A percentile compares a stretch with the other conserved stretches of the same genome.
These are phyloP conservation scores for Hiodon tergisus DNA, from an alignment of 2,113 vertebrate genomes.

Conservation along the genomic window DNA sequence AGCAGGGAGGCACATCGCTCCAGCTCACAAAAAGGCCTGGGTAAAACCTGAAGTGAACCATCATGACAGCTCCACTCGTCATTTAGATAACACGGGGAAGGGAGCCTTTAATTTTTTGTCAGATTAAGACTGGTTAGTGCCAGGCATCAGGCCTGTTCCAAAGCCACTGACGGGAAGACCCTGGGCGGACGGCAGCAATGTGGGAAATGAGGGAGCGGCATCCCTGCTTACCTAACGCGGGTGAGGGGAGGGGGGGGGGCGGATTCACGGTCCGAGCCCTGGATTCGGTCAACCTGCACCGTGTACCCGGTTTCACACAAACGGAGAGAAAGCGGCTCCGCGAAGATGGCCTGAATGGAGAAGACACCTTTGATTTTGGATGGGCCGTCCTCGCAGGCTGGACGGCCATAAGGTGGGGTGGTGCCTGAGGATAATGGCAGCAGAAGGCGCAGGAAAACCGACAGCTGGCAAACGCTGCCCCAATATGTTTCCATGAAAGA, in stretches of 20 bases:
- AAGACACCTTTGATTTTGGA: conserved; percentile 64
- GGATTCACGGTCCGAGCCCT: background rate
- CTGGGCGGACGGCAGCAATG: background rate
- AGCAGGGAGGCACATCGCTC: background rate
- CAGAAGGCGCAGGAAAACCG: conserved; percentile 94
- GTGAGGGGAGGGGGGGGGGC: background rate
- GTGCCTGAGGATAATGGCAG: conserved; percentile 94
- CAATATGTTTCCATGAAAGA: conserved; percentile 99
- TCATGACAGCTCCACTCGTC: conserved; percentile 14
- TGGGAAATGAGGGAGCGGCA: background rate
- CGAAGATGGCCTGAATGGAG: conserved; percentile 55
- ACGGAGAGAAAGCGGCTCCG: conserved; percentile 6
- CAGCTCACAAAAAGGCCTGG: background rate
- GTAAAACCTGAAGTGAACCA: conserved; percentile 15
- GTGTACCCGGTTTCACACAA: background rate
- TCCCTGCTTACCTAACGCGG: background rate
- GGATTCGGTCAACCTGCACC: too few relatives aligned
- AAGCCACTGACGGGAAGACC: background rate
- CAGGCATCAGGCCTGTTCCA: background rate
- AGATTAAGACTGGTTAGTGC: background rate
- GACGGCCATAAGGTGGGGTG: conserved; percentile 95
- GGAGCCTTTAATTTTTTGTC: conserved; percentile 8
- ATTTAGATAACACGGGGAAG: conserved; percentile 15
- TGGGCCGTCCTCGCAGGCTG: conserved; percentile 72
- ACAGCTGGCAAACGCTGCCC: conserved; percentile 98